Evolutionary conservation across 2,113 vertebrate species (phyloP).

Genomic region (Shinisaurus crocodilurus): DNA sequence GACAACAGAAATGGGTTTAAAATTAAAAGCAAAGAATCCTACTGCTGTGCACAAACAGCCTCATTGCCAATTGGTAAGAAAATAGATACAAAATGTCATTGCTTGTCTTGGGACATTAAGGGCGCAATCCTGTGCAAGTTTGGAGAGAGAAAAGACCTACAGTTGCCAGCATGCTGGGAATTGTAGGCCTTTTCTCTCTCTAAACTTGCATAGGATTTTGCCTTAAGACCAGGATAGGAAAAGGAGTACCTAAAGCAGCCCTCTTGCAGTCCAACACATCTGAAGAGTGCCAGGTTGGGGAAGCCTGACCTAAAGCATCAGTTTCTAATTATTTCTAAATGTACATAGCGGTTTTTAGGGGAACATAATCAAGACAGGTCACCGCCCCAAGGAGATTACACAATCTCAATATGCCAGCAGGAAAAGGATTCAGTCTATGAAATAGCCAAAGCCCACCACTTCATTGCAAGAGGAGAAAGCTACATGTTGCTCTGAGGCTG

Average conservation of each 20-base stretch:
- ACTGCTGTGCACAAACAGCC: no score
- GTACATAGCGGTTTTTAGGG: background rate
- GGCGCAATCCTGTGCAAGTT: no score
- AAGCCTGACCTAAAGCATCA: background rate
- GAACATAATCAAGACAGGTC: background rate
- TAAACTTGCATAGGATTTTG: no score
- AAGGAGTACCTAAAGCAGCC: background rate
- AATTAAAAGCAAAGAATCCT: background rate
- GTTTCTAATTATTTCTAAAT: background rate
- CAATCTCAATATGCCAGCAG: background rate
- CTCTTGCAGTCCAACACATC: no score
- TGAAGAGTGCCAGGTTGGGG: background rate
- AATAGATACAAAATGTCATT: background rate
- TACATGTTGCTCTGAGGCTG: accelerated
- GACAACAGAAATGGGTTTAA: background rate
- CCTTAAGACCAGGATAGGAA: background rate
- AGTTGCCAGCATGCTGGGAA: no score
- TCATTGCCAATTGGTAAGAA: background rate
- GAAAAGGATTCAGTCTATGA: background rate
- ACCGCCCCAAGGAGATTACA: no score
- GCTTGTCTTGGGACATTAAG: background rate
- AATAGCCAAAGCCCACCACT: accelerated
- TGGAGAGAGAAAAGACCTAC: no score
- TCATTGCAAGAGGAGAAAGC: background rate
- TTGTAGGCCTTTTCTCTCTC: no score